These are phyloP conservation scores for Semotilus atromaculatus DNA, from an alignment of 2,797 vertebrate species.

Conservation along the genomic window DNA sequence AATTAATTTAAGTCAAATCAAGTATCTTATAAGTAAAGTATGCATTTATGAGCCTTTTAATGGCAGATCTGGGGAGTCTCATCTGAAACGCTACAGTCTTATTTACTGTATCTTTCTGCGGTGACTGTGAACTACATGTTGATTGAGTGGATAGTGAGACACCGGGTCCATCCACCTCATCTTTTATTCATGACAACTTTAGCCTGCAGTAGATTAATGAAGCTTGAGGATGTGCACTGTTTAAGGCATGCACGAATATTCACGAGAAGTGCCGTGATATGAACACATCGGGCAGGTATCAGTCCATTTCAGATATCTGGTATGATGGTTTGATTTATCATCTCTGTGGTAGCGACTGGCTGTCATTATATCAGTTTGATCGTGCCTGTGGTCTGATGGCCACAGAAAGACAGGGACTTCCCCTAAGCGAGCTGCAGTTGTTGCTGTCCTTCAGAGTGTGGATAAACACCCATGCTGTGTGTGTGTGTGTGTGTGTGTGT, in stretches of 20 bases:
- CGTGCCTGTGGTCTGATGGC: constrained; percentile 31
- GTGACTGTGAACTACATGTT: constrained; percentile 20
- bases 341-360: not conserved
- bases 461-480: constrained; percentile 51
- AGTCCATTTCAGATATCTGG: not conserved
- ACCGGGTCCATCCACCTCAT: constrained; percentile 2
- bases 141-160: constrained; percentile 25
- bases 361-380: constrained; percentile 34
- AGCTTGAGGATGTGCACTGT: not conserved
- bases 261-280: not conserved
- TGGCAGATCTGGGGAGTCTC: not conserved
- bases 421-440: constrained; percentile 60
- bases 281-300: not conserved
- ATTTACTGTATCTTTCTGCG: not conserved
- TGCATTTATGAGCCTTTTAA: not conserved
- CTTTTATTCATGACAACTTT: constrained; percentile 29
- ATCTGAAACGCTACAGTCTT: not conserved
- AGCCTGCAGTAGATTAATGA: constrained; percentile 10
- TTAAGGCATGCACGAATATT: not conserved
- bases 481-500: constrained; percentile 7
- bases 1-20: not conserved
- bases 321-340: constrained; percentile 14
- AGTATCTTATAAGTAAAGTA: not conserved
- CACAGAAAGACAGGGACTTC: constrained; percentile 60
- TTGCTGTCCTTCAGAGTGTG: constrained; percentile 56